Conservation (phyloP, 1,140 invertebrate genomes). For the Lucilia sericata region DNA sequence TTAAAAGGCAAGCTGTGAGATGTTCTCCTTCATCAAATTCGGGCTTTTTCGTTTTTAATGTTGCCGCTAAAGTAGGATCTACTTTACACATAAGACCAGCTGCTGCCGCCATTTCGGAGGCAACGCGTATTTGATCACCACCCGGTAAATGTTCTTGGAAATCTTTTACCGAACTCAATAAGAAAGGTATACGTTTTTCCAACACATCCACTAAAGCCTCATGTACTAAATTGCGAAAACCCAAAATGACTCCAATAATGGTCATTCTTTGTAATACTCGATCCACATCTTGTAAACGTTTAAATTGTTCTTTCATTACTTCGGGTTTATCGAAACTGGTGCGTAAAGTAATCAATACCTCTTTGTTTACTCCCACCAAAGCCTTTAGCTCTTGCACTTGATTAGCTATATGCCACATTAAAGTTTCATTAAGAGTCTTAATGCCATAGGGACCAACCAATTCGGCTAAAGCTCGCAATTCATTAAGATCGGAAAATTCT, state of each 20-base stretch:
- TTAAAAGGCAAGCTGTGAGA: conserved; percentile 91
- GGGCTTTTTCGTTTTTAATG: conserved; percentile 87
- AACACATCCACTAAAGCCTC: conserved; percentile 94
- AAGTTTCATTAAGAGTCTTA: conserved; percentile 94
- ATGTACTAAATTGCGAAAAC: conserved; percentile 93
- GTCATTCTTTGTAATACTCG: conserved; percentile 96
- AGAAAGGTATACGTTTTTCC: conserved; percentile 95
- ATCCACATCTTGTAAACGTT: conserved; percentile 89
- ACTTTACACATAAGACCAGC: conserved; percentile 93
- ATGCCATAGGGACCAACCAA: conserved; percentile 98
- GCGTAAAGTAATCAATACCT: conserved; percentile 87
- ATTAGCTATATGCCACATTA: conserved; percentile 98
- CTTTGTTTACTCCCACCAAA: conserved; percentile 92
- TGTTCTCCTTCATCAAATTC: conserved; percentile 92
- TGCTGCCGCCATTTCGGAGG: conserved; percentile 97
- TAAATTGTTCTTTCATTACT: conserved; percentile 98
- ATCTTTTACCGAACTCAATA: conserved; percentile 94
- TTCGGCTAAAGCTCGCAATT: conserved; percentile 96
- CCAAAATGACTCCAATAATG: conserved; percentile 96
- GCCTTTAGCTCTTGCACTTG: conserved; percentile 98
- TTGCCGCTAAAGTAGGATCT: conserved; percentile 92
- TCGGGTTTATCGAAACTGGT: conserved; percentile 98
- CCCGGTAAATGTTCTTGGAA: conserved; percentile 93
- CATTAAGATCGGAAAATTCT: conserved; percentile 98
- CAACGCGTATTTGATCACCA: conserved; percentile 91